Conservation (phyloP, 2,113 vertebrate species). For the Clarias gariepinus region DNA sequence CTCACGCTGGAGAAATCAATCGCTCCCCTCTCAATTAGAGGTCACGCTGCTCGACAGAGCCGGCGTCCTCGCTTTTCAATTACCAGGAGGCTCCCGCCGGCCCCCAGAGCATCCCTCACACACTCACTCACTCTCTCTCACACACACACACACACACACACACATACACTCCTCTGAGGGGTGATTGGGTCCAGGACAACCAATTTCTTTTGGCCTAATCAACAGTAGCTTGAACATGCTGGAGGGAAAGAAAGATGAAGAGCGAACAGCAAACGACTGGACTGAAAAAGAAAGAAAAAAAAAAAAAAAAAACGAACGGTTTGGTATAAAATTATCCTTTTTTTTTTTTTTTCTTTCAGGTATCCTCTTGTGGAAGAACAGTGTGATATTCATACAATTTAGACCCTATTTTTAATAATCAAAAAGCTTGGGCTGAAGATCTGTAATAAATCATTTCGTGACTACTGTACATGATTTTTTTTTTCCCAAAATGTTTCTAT, state of each 20-base stretch:
- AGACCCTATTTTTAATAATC: background rate
- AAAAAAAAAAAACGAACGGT: background rate
- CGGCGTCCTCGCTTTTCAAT: conserved; percentile 72
- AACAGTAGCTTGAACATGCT: conserved; percentile 68
- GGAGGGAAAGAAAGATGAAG: conserved; percentile 58
- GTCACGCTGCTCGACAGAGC: conserved; percentile 64
- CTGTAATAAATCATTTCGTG: background rate
- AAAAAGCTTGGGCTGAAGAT: background rate
- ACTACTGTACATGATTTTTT: background rate
- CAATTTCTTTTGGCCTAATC: conserved; percentile 75
- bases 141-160: conserved; percentile 36
- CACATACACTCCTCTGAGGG: conserved; percentile 47
- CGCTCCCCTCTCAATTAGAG: conserved; percentile 70
- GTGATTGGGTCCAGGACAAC: conserved; percentile 73
- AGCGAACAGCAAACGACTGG: conserved; percentile 37
- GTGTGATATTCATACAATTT: background rate
- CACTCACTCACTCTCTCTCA: background rate
- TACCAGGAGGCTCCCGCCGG: conserved; percentile 67
- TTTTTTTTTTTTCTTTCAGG: no score
- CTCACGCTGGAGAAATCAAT: conserved; percentile 69
- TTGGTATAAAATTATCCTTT: background rate
- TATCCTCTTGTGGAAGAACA: conserved; percentile 39
- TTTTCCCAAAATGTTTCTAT: background rate
- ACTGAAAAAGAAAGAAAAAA: background rate
- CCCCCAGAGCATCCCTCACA: conserved; percentile 40